Conservation (phyloP, 2,888 invertebrate genomes). For the Rotaria magnacalcarata region DNA sequence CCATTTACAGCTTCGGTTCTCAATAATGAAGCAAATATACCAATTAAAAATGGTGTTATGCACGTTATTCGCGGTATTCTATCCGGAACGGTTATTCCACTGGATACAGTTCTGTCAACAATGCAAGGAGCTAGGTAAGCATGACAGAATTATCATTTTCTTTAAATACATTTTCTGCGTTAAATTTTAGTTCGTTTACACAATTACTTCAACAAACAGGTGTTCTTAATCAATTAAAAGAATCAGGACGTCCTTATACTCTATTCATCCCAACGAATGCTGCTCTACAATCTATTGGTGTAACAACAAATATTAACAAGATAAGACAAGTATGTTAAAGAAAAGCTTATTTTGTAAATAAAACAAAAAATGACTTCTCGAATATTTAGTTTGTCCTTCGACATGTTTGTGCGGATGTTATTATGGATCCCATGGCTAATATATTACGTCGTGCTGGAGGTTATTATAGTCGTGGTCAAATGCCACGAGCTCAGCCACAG, state of each 20-base stretch:
- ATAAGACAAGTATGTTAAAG: neutral
- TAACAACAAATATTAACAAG: neutral
- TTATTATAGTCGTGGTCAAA: neutral
- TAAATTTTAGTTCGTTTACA: neutral
- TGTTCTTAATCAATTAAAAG: neutral
- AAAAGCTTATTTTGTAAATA: too few species aligned
- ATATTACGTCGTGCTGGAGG: neutral
- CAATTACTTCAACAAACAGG: slow-evolving; percentile 11
- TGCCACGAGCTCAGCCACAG: neutral
- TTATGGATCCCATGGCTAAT: neutral
- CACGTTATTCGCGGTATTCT: neutral
- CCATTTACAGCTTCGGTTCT: neutral
- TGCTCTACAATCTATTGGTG: slow-evolving; percentile 1
- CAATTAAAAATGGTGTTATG: slow-evolving; percentile 25
- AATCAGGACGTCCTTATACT: slow-evolving; percentile 8
- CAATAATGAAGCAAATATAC: slow-evolving; percentile 2
- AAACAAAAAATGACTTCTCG: too few species aligned
- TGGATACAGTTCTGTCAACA: neutral
- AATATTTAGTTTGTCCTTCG: neutral
- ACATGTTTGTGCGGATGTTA: neutral
- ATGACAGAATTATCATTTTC: too few species aligned
- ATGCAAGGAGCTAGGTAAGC: slow-evolving; percentile 14
- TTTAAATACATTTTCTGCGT: too few species aligned
- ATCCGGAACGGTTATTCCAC: slow-evolving; percentile 5
- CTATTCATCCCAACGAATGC: neutral